phyloP scores from a whole-genome alignment of 2,888 invertebrate species.

The Pycnomerus fuliginosus region DNA sequence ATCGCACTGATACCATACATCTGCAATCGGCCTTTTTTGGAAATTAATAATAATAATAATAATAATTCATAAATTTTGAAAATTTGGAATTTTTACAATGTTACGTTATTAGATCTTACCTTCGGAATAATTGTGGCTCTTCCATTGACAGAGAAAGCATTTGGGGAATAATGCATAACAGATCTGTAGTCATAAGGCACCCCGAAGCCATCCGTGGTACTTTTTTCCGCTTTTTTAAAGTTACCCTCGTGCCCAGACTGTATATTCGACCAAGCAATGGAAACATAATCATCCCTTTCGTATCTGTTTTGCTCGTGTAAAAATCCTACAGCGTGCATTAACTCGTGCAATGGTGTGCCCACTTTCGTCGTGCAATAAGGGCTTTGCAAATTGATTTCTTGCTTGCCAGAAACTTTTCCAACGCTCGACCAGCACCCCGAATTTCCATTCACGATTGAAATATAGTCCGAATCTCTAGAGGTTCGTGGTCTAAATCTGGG shows the following conservation, averaged over 20 bases:
- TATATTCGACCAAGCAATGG: conserved; percentile 69
- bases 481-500: conserved; percentile 64
- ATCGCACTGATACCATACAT: no score
- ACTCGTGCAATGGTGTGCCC: conserved; percentile 76
- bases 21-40: no score
- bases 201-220: conserved; percentile 64
- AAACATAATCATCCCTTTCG: conserved; percentile 71
- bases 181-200: conserved; percentile 77
- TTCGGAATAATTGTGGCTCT: conserved; percentile 69
- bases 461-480: conserved; percentile 65
- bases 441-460: conserved; percentile 65
- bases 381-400: conserved; percentile 71
- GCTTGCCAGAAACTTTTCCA: conserved; percentile 66
- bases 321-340: conserved; percentile 79
- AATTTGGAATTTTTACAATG: no score
- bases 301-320: conserved; percentile 79
- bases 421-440: conserved; percentile 84
- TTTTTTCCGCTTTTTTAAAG: conserved; percentile 66
- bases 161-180: conserved; percentile 81
- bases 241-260: conserved; percentile 64
- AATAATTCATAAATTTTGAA: no score
- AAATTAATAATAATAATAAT: no score
- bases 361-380: conserved; percentile 71
- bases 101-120: no score
- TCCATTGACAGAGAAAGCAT: conserved; percentile 73